Conservation (phyloP, 2,797 vertebrate species). For the Acipenser oxyrinchus region DNA sequence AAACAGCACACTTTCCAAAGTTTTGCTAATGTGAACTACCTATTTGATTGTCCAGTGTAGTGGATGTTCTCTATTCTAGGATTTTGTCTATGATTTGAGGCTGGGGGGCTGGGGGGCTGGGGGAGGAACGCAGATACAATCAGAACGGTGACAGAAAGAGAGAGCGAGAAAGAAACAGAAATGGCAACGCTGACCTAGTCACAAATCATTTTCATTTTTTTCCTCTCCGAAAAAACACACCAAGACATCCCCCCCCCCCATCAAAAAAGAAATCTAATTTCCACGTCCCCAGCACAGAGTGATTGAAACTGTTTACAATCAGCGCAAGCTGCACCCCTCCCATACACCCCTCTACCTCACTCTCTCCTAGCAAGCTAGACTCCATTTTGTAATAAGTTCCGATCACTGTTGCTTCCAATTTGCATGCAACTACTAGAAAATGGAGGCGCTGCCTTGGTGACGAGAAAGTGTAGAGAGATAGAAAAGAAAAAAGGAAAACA, state of each 20-base stretch:
- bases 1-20: slow-evolving; percentile 12
- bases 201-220: slow-evolving; percentile 54
- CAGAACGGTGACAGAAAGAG: slow-evolving; percentile 21
- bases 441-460: slow-evolving; percentile 55
- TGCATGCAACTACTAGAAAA: slow-evolving; percentile 67
- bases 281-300: slow-evolving; percentile 55
- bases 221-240: slow-evolving; percentile 36
- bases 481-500: slow-evolving; percentile 32
- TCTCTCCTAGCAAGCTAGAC: slow-evolving; percentile 47
- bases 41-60: slow-evolving; percentile 58
- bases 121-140: slow-evolving; percentile 21
- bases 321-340: slow-evolving; percentile 42
- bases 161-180: slow-evolving; percentile 33
- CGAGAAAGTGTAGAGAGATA: slow-evolving; percentile 34
- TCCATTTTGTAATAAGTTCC: slow-evolving; percentile 78
- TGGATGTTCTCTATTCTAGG: slow-evolving; percentile 59
- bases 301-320: slow-evolving; percentile 13
- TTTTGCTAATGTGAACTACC: slow-evolving; percentile 30
- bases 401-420: slow-evolving; percentile 64
- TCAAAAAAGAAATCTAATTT: slow-evolving; percentile 68
- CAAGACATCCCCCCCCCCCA: slow-evolving; percentile 40
- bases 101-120: slow-evolving; percentile 11
- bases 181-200: slow-evolving; percentile 36
- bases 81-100: slow-evolving; percentile 35
- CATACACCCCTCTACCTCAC: slow-evolving; percentile 17